Evolutionary conservation across 2,888 invertebrate species (phyloP).

Genomic region (Hetaerina titia): DNA sequence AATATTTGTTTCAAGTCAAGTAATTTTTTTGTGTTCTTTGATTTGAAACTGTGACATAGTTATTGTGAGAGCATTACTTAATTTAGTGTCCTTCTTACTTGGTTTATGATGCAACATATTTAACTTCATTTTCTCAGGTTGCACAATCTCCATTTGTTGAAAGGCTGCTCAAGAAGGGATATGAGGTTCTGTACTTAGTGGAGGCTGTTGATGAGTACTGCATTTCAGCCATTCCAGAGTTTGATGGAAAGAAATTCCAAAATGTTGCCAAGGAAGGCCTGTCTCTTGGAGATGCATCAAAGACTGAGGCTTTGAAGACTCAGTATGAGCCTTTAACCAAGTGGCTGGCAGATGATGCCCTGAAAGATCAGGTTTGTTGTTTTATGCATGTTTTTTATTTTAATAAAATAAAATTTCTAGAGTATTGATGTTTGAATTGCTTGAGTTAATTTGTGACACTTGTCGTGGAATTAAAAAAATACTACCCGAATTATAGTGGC

Average conservation of each 20-base stretch:
- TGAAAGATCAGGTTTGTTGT: constrained; percentile 85
- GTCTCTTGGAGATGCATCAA: constrained; percentile 88
- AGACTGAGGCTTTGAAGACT: constrained; percentile 86
- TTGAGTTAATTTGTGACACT: too few relatives aligned
- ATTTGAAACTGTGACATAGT: too few relatives aligned
- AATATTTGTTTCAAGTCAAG: too few relatives aligned
- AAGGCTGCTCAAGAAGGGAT: constrained; percentile 93
- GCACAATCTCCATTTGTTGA: constrained; percentile 97
- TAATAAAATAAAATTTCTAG: not conserved
- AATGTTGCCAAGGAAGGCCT: constrained; percentile 99
- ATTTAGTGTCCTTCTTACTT: not conserved
- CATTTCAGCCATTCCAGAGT: constrained; percentile 97
- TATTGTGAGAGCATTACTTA: too few relatives aligned
- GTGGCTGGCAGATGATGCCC: constrained; percentile 91
- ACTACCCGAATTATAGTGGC: too few relatives aligned
- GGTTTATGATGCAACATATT: not conserved
- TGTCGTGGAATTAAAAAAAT: too few relatives aligned
- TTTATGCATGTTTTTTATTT: not conserved
- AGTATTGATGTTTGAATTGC: too few relatives aligned
- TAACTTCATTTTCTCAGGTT: constrained; percentile 78
- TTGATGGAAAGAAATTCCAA: constrained; percentile 99
- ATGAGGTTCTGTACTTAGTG: constrained; percentile 95
- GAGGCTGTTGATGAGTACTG: constrained; percentile 99
- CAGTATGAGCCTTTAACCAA: constrained; percentile 93
- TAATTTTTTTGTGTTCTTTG: too few relatives aligned